Base-by-base conservation (phyloP, 2,888 invertebrate species). In the Ornithoptera priamus region DNA sequence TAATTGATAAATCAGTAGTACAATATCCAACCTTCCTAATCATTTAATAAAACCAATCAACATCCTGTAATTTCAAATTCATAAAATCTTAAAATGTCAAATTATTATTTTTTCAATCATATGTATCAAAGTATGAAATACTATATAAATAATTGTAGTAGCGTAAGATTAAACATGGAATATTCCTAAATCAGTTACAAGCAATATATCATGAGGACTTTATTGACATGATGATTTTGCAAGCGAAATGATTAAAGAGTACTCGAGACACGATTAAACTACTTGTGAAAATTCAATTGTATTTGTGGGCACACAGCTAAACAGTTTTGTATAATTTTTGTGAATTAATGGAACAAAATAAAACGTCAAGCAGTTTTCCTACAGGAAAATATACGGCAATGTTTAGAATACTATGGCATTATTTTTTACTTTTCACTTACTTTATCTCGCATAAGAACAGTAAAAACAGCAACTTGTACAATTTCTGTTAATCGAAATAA, bases 181-280 rank as follows among this genome's bases (percentile, higher is more conserved):
- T 46, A 46, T 67, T 62, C 24, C 24, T 46, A 42, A 46, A 42
- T 46, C 57, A 62, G 42, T 46, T 42, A n/a, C 62, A 56, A 58
- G 18, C 22, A 42, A 57, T 20, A 56, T 62, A 36, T 46, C 20
- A 30, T 58, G 63, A 63, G 50, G 30, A 62, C 36, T 46, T 63
- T 62, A 58, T 63, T 58, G 63, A 46, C 58, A 50, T 58, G 36
- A 63, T 63, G 36, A 63, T 15, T 63, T 68, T 62, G 68, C 58
- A 68, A 50, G 58, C 30, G n/a, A 61, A 15, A 18, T 64, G 42
- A 67, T 67, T 67, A 68, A 63, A 62, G 53, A 59, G 59, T 63
- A 63, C 68, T 53, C 36, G 63, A 64, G 36, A 64, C 46, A 58
- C 56, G 57, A 60, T 67, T 57, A 58, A 65, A 67, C 50, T 30